Percentiles rank a stretch among this genome's conserved stretches.
These are phyloP conservation scores for Arvicanthis niloticus DNA, from an alignment of 2,113 vertebrate species.

Conservation along the genomic window DNA sequence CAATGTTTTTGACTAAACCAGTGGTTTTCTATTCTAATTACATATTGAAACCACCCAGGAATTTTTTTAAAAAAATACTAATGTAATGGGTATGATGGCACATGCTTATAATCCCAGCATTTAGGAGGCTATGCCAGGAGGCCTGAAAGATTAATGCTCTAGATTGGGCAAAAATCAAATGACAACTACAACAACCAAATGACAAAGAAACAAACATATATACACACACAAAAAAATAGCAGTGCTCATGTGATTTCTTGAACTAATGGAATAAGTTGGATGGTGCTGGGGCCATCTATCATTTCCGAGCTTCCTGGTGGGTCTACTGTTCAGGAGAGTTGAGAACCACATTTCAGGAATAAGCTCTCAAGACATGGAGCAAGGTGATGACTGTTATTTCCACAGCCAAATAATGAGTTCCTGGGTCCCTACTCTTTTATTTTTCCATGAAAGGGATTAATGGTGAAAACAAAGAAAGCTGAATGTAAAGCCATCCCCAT, in stretches of 20 bases:
- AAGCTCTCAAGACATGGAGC: background rate
- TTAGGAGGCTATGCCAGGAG: background rate
- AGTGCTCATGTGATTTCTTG: background rate
- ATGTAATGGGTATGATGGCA: background rate
- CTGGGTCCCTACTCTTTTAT: background rate
- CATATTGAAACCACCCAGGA: background rate
- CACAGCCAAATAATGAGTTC: background rate
- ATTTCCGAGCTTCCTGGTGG: background rate
- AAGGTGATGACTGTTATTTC: constrained; percentile 19
- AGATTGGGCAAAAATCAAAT: background rate
- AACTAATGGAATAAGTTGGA: constrained; percentile 13
- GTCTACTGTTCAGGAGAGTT: constrained; percentile 14
- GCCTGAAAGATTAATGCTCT: background rate
- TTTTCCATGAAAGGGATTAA: constrained; percentile 17
- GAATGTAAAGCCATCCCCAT: background rate
- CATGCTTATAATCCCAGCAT: background rate
- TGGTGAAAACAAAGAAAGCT: background rate
- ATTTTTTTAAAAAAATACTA: background rate
- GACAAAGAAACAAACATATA: background rate
- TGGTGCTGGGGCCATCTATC: background rate
- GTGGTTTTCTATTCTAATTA: background rate
- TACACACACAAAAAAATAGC: background rate
- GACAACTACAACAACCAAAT: background rate
- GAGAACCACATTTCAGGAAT: constrained; percentile 23
- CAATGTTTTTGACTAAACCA: background rate